A percentile compares a stretch with the other conserved stretches of the same genome.
Conservation (phyloP, 2,113 vertebrate species). For the Potamarius usumacintae region DNA sequence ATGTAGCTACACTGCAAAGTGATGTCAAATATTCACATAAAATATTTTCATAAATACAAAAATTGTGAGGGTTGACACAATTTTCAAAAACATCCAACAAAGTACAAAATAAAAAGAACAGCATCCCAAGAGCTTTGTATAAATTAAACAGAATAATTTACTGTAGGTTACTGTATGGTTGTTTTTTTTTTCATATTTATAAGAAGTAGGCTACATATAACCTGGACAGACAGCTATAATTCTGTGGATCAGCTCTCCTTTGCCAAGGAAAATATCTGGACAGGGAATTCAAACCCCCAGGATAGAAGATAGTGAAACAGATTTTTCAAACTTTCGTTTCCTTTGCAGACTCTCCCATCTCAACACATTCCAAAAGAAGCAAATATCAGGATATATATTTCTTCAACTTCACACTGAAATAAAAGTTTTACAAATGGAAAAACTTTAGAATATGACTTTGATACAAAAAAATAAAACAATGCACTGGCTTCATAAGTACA, state of each 20-base stretch:
- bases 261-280: constrained; percentile 52
- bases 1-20: neutral
- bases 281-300: constrained; percentile 25
- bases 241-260: constrained; percentile 21
- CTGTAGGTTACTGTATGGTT: neutral
- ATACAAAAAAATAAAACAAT: neutral
- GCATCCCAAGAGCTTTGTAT: neutral
- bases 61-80: neutral
- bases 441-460: neutral
- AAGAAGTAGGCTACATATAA: neutral
- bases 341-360: constrained; percentile 6
- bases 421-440: neutral
- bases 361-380: constrained; percentile 49
- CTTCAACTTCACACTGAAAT: neutral
- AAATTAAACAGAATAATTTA: neutral
- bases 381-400: constrained; percentile 35
- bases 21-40: neutral
- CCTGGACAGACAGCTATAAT: neutral
- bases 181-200: neutral
- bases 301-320: constrained; percentile 42
- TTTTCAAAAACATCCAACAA: neutral
- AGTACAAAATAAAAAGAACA: neutral
- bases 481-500: neutral
- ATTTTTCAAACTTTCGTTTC: constrained; percentile 35
- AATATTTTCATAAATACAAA: neutral